Percentiles rank a stretch among this genome's conserved stretches.
Evolutionary conservation across 2,113 vertebrate genomes (phyloP).

Genomic region (Cyprinus carpio): DNA sequence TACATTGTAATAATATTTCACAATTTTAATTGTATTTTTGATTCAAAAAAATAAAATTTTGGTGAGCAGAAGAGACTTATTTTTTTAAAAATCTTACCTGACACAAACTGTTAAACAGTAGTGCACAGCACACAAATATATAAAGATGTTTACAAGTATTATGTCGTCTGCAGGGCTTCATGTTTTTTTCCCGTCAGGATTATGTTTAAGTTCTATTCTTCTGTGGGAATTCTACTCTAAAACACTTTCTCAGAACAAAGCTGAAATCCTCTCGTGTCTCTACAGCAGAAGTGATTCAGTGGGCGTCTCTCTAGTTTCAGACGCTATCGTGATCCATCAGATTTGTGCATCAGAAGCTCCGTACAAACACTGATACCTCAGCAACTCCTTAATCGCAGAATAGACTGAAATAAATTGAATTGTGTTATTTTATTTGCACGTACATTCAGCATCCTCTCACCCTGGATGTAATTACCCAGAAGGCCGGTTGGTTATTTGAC

Average conservation of each 20-base stretch:
- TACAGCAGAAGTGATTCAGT: neutral
- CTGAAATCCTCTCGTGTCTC: neutral
- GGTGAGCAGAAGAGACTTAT: neutral
- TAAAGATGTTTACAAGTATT: neutral
- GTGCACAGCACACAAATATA: neutral
- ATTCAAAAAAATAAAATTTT: neutral
- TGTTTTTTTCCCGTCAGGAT: neutral
- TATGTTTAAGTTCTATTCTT: neutral
- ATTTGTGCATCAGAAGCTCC: neutral
- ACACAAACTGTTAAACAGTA: neutral
- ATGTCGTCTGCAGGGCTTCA: neutral
- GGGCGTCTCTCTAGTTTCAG: neutral
- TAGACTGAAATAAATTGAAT: conserved; percentile 45
- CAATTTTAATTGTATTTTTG: neutral
- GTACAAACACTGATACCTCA: neutral
- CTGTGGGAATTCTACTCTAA: neutral
- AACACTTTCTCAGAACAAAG: neutral
- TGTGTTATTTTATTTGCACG: conserved; percentile 33
- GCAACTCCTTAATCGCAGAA: conserved; percentile 38
- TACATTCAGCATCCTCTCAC: neutral
- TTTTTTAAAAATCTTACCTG: neutral
- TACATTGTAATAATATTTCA: neutral
- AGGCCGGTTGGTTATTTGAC: conserved; percentile 12
- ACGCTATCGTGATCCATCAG: neutral
- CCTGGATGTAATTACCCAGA: conserved; percentile 49